A percentile compares a stretch with the other conserved stretches of the same genome.
These are phyloP conservation scores for fruit fly (Drosophila melanogaster) DNA, from an alignment of 1,140 invertebrate species.

Conservation along the genomic window DNA sequence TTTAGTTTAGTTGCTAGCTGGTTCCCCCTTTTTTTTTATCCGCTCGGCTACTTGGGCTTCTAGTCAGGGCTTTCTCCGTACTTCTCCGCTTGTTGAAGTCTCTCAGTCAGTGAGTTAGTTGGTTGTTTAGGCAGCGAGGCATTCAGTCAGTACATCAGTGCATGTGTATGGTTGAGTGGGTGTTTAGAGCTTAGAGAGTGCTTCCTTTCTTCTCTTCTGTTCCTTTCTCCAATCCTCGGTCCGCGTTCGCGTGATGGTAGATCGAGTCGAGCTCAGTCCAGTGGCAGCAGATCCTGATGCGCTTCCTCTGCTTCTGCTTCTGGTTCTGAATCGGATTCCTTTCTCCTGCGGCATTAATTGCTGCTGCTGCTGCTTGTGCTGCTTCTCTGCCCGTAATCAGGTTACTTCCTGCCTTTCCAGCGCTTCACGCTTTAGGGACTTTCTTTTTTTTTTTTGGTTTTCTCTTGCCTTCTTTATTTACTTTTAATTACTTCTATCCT, in stretches of 20 bases:
- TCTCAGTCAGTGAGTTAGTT: conserved; percentile 82
- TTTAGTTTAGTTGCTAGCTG: conserved; percentile 40
- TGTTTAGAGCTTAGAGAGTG: conserved; percentile 36
- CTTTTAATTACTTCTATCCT: conserved; percentile 68
- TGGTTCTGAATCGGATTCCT: conserved; percentile 13
- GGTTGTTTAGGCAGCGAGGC: conserved; percentile 77
- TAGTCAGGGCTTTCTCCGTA: conserved; percentile 42
- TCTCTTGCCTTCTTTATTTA: conserved; percentile 49
- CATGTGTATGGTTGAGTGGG: conserved; percentile 53
- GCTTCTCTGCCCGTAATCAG: conserved; percentile 42
- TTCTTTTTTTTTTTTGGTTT: conserved; percentile 20
- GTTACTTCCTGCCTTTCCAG: conserved; percentile 30
- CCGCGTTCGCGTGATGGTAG: conserved; percentile 22
- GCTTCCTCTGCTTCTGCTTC: conserved; percentile 27
- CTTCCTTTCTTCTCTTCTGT: conserved; percentile 12
- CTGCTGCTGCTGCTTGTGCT: conserved; percentile 6
- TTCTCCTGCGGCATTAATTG: conserved; percentile 40
- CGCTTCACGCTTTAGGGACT: conserved; percentile 15
- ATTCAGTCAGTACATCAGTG: conserved; percentile 81
- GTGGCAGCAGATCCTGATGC: conserved; percentile 30
- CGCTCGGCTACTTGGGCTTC: conserved; percentile 22
- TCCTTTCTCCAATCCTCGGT: conserved; percentile 10
- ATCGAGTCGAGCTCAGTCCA: conserved; percentile 42
- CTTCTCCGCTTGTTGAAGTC: conserved; percentile 56
- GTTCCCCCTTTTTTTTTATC: conserved; percentile 8